phyloP scores from a whole-genome alignment of 2,888 invertebrate genomes.

The Diachrysia chrysitis region DNA sequence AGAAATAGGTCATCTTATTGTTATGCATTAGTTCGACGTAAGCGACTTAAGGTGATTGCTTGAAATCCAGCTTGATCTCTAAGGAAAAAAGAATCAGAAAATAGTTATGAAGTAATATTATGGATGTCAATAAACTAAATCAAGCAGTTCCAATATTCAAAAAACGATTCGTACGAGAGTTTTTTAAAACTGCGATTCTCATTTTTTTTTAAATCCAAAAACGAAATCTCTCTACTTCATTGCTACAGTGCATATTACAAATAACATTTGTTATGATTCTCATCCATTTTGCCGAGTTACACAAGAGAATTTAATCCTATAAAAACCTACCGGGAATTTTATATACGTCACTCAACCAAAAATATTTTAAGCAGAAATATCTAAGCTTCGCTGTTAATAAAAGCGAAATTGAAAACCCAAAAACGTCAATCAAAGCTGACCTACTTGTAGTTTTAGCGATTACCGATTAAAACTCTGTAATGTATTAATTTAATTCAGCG shows the following conservation, averaged over 20 bases:
- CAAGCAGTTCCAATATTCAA: too few relatives aligned
- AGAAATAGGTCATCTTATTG: slow-evolving; percentile 46
- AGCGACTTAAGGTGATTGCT: slow-evolving; percentile 23
- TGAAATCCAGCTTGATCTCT: slow-evolving; percentile 16
- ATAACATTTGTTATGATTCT: not conserved
- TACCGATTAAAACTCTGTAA: not conserved
- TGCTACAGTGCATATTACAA: not conserved
- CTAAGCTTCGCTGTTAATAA: not conserved
- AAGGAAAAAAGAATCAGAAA: not conserved
- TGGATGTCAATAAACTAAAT: not conserved
- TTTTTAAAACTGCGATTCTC: not conserved
- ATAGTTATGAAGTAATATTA: not conserved
- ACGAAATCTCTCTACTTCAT: not conserved
- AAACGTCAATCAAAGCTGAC: slow-evolving; percentile 26
- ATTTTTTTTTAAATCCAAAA: not conserved
- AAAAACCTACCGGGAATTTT: not conserved
- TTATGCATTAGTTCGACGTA: slow-evolving; percentile 45
- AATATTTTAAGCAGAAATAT: not conserved
- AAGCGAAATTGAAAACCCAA: slow-evolving; percentile 8
- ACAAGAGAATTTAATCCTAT: not conserved
- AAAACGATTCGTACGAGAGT: too few relatives aligned
- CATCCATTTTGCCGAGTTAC: not conserved
- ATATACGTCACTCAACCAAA: not conserved
- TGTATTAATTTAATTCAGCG: too few relatives aligned
- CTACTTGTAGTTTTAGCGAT: not conserved